phyloP scores from a whole-genome alignment of 1,140 invertebrate species.

The Drosophila baimaii region DNA sequence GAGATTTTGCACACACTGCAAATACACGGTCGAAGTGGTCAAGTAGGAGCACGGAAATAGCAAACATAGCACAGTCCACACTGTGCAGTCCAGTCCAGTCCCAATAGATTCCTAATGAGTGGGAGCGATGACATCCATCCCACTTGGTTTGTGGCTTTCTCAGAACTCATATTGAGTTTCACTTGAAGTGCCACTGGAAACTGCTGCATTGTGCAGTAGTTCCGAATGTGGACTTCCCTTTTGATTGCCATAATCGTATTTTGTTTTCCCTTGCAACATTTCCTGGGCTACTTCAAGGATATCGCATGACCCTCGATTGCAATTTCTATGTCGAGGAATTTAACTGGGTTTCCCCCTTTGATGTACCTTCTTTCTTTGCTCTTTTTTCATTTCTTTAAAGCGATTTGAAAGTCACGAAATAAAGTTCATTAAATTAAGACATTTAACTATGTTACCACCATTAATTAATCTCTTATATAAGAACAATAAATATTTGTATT shows the following conservation, averaged over 20 bases:
- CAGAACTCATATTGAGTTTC: conserved; percentile 63
- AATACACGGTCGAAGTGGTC: conserved; percentile 11
- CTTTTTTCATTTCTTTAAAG: conserved; percentile 5
- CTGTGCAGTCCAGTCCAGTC: conserved; percentile 15
- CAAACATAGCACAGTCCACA: conserved; percentile 28
- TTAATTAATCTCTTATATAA: no score
- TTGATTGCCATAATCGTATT: conserved; percentile 35
- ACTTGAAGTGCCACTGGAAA: conserved; percentile 8
- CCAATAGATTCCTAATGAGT: conserved; percentile 64
- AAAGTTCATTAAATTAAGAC: neutral
- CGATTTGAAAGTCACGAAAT: conserved; percentile 4
- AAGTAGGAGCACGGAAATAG: conserved; percentile 34
- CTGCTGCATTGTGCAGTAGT: conserved; percentile 1
- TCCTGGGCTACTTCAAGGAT: conserved; percentile 63
- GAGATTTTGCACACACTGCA: conserved; percentile 12
- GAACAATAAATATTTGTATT: no score
- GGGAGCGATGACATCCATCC: conserved; percentile 7
- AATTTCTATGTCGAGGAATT: conserved; percentile 22
- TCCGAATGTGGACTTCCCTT: conserved; percentile 22
- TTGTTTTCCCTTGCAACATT: conserved; percentile 20
- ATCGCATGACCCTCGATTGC: conserved; percentile 52
- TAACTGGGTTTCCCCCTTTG: conserved; percentile 13
- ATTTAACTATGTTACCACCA: no score
- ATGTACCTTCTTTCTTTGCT: neutral
- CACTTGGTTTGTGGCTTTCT: conserved; percentile 31